These are phyloP conservation scores for Neodiprion pinetum DNA, from an alignment of 1,140 invertebrate species.

Conservation along the genomic window DNA sequence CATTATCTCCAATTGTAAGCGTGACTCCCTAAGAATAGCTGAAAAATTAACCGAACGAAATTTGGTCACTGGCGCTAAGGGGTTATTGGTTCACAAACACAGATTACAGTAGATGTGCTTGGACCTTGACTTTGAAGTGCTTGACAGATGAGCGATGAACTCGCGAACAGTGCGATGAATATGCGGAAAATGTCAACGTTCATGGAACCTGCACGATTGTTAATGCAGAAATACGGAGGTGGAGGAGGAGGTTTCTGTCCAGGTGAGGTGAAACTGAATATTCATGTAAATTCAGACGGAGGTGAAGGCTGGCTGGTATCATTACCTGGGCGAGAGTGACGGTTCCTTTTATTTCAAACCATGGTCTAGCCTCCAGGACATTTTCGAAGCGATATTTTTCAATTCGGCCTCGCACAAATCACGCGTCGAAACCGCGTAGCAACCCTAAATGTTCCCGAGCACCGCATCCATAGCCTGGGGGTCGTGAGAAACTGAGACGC, in stretches of 20 bases:
- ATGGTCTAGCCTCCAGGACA: neutral
- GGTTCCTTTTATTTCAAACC: neutral
- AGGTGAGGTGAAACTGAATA: neutral
- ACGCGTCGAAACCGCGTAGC: constrained; percentile 32
- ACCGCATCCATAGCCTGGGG: constrained; percentile 27
- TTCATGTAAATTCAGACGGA: neutral
- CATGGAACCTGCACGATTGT: too few species aligned
- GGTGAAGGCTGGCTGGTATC: neutral
- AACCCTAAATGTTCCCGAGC: constrained; percentile 28
- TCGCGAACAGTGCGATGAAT: too few species aligned
- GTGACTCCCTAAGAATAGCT: too few species aligned
- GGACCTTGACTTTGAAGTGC: too few species aligned
- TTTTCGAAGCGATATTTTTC: constrained; percentile 24
- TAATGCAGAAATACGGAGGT: neutral
- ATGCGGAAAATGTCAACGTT: too few species aligned
- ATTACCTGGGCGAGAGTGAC: neutral
- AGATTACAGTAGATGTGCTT: too few species aligned
- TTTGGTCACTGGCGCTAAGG: too few species aligned
- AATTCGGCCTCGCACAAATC: constrained; percentile 34
- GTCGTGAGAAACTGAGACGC: constrained; percentile 37
- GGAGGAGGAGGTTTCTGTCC: neutral
- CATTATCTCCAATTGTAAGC: too few species aligned
- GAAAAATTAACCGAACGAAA: too few species aligned
- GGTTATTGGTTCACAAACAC: too few species aligned
- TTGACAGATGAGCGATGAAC: too few species aligned